These are phyloP conservation scores for Eupithecia inturbata DNA, from an alignment of 2,888 invertebrate species.

Conservation along the genomic window DNA sequence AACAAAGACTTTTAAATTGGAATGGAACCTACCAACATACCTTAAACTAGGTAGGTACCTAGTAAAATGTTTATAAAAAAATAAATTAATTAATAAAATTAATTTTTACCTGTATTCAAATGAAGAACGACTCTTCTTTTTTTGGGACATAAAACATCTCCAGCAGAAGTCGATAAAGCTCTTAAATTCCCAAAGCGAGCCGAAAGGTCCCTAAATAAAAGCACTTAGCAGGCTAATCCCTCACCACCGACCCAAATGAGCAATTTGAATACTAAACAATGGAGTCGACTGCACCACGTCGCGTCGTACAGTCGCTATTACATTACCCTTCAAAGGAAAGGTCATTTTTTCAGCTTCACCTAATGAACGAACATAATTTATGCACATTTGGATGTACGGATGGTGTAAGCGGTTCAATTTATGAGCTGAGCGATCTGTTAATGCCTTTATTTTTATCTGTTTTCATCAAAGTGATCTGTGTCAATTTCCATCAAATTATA, in stretches of 20 bases:
- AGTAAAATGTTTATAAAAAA: too few species aligned
- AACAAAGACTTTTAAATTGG: too few species aligned
- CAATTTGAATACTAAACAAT: conserved; percentile 57
- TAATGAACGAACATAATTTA: conserved; percentile 69
- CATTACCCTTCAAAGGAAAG: conserved; percentile 61
- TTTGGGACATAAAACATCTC: background rate
- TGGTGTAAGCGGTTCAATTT: conserved; percentile 30
- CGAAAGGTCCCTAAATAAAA: conserved; percentile 25
- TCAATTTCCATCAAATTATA: background rate
- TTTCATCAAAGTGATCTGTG: background rate
- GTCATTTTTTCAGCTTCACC: conserved; percentile 61
- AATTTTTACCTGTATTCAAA: background rate
- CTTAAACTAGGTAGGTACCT: too few species aligned
- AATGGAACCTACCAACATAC: too few species aligned
- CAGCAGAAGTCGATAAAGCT: background rate
- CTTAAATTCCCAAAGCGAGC: background rate
- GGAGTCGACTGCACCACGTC: conserved; percentile 10
- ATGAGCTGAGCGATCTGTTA: conserved; percentile 20
- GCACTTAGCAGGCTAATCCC: conserved; percentile 34
- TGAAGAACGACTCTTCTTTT: background rate
- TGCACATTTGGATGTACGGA: conserved; percentile 59
- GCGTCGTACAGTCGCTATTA: conserved; percentile 49
- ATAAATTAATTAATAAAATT: too few species aligned
- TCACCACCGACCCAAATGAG: conserved; percentile 47
- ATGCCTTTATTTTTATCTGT: background rate